phyloP scores from a whole-genome alignment of 1,140 invertebrate species.

The Drosophila bocqueti region DNA sequence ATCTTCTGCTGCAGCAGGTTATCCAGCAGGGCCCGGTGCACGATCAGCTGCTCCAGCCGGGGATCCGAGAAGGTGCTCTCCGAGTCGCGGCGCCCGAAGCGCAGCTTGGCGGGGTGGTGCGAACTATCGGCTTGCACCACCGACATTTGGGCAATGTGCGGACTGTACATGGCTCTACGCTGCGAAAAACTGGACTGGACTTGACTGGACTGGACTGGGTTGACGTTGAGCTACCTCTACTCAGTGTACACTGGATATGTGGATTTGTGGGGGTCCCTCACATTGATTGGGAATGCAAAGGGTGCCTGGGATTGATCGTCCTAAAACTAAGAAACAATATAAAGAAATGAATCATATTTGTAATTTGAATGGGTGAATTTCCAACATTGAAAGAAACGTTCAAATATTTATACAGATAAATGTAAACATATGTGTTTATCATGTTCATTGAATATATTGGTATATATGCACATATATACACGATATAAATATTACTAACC shows the following conservation, averaged over 20 bases:
- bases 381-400: neutral
- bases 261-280: fast-evolving
- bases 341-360: no score
- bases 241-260: neutral
- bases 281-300: neutral
- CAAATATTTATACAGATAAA: neutral
- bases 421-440: constrained; percentile 5
- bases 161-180: constrained; percentile 31
- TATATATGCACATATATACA: neutral
- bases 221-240: neutral
- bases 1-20: constrained; percentile 58
- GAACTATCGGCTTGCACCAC: constrained; percentile 22
- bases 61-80: constrained; percentile 40
- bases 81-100: constrained; percentile 13
- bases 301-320: neutral
- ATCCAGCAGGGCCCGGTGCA: constrained; percentile 49
- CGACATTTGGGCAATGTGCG: constrained; percentile 22
- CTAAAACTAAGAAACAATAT: neutral
- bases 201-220: constrained; percentile 1
- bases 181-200: constrained; percentile 1
- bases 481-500: neutral
- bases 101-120: constrained; percentile 1
- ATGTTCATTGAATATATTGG: neutral
- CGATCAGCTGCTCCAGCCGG: constrained; percentile 56
- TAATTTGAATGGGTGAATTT: constrained; percentile 1